Evolutionary conservation across 1,140 invertebrate species (phyloP), one percentile per base, ranked within the genome.

Genomic region (Penaeus chinensis): DNA sequence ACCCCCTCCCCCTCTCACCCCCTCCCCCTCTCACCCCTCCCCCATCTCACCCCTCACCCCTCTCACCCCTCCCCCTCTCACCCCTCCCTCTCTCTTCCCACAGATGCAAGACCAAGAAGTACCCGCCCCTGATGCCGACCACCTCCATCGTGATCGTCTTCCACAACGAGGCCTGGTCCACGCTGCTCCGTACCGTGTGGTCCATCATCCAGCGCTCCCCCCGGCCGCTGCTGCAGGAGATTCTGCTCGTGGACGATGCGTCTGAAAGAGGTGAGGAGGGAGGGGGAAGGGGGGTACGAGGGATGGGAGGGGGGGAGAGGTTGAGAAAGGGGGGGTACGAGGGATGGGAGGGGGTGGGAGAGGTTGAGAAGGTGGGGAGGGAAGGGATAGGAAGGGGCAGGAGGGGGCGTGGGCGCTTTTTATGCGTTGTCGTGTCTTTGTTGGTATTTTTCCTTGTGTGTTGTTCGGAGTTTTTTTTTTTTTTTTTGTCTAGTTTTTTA

Each of bases 81-180:
- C 37, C 37, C 7, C 37, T 42, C 37, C 7, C 37, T 42, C 37
- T 42, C 4, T 3, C 37, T 42, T 3, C 61, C 37, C 1, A 5
- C 90, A 90, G 90, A 82, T 90, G 96, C 91, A 96, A 95, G 92
- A 94, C 92, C 89, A 98, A 97, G 91, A 93, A 93, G 54, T 96
- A 97, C 92, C 95, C 95, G 76, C 94, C 94, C 74, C 93, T 95
- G 88, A 93, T 98, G 91, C 97, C 97, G 10, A 95, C 96, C 47
- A 98, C 98, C 24, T 97, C 96, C 91, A 96, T 99, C 91, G 97
- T 99, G 24, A 98, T 99, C 90, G 98, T 99, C 63, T 99, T 99
- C 93, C 98, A 99, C 93, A 99, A 99, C 92, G 98, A 99, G 92
- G 98, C 98, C 0, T 99, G 98, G 98, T 96, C 96, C n/a, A 99